Evolutionary conservation across 2,113 vertebrate species (phyloP), one percentile per base, ranked within the genome.

Genomic region (Maccullochella peelii): DNA sequence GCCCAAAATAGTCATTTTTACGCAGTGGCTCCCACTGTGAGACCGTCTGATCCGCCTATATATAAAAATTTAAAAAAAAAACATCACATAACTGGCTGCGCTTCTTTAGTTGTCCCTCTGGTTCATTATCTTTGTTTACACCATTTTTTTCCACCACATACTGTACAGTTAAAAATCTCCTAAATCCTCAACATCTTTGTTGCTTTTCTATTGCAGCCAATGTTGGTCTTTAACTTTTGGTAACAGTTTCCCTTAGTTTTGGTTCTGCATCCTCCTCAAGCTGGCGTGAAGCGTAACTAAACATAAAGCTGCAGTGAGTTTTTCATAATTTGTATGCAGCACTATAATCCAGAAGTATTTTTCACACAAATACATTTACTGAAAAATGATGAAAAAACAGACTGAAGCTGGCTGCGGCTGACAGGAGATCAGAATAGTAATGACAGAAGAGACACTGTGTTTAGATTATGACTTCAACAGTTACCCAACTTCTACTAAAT

Each of bases 231-330:
- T n/a, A 38, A 33, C 10, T 50, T 30, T 47, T 12, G 3, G 18
- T 30, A 27, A 57, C 52, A 36, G 57, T 20, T 77, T 44, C 14
- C 18, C 40, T 71, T 30, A 9, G 18, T 27, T 59, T 2, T 20
- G 57, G 10, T 38, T 70, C 25, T 54, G 18, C 52, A 20, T 2
- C 20, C 23, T 18, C 58, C 47, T 74, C 38, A 57, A 62, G 9
- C 57, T 1, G 65, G 40, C 61, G 44, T 70, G 68, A 81, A 88
- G 71, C 12, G 16, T 1, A 85, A 78, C 76, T 63, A 80, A 73
- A 62, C 69, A 20, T 20, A 52, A 73, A 81, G 75, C 86, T 55
- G 58, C 70, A 54, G 58, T 33, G 63, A 11, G 5, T 63, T 82
- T 33, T 25, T 11, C 25, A 20, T 40, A 0, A 84, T 79, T 65